phyloP scores from a whole-genome alignment of 2,797 vertebrate species.

The Helarctos malayanus region DNA sequence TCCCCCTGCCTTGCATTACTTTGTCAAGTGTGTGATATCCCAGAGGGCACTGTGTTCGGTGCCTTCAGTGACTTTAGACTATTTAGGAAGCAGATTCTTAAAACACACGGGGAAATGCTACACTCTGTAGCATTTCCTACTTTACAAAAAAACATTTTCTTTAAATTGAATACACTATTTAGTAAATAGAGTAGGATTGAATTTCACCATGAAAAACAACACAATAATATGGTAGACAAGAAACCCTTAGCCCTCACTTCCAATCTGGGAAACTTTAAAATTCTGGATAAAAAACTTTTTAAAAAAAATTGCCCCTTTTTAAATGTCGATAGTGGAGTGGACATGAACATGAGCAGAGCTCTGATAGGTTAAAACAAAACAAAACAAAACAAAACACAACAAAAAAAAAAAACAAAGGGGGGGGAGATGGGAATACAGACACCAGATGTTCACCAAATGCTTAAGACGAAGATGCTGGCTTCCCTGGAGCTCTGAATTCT shows the following conservation, averaged over 20 bases:
- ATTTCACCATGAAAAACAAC: not conserved
- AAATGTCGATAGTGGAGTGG: not conserved
- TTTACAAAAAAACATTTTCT: not conserved
- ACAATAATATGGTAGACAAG: not conserved
- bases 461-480: no score
- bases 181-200: not conserved
- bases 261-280: not conserved
- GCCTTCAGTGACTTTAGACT: not conserved
- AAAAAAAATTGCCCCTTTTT: not conserved
- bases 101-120: not conserved
- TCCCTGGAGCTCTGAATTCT: no score
- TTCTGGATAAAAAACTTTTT: not conserved
- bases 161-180: not conserved
- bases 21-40: not conserved
- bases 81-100: constrained; percentile 10
- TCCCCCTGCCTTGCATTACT: not conserved
- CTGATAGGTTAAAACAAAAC: not conserved
- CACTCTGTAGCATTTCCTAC: not conserved
- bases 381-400: not conserved
- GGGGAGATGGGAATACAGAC: no score
- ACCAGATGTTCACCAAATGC: no score
- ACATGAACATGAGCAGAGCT: not conserved
- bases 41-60: not conserved
- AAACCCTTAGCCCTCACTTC: not conserved
- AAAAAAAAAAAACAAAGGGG: no score